Conservation (phyloP, 2,113 vertebrate species). For the Dunckerocampus dactyliophorus region DNA sequence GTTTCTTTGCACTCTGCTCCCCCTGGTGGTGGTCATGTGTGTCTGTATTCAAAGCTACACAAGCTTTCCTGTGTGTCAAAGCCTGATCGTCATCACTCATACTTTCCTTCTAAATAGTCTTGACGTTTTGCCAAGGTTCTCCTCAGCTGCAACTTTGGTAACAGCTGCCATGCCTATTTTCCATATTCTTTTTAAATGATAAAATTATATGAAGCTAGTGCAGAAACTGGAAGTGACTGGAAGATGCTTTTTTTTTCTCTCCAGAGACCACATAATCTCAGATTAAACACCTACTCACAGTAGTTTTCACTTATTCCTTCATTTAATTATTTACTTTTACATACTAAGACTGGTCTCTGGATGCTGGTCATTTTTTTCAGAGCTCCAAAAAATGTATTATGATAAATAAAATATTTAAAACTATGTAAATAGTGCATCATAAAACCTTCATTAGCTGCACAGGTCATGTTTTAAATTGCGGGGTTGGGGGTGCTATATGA, state of each 20-base stretch:
- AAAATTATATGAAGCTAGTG: no score
- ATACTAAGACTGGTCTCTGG: background rate
- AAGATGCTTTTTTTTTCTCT: background rate
- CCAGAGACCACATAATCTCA: background rate
- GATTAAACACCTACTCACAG: background rate
- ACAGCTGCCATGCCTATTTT: background rate
- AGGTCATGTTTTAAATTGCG: no score
- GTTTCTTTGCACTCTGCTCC: background rate
- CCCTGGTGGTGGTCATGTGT: conserved; percentile 10
- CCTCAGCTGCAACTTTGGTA: conserved; percentile 3
- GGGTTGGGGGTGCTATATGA: no score
- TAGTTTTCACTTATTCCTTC: background rate
- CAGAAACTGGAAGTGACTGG: no score
- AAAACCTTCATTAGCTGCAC: no score
- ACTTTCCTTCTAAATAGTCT: background rate
- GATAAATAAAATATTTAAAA: no score
- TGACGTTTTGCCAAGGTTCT: conserved; percentile 3
- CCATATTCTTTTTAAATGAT: no score
- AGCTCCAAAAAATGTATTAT: no score
- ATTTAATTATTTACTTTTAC: background rate
- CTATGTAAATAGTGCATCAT: no score
- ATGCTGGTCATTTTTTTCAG: no score
- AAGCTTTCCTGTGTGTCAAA: background rate
- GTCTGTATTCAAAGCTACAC: background rate
- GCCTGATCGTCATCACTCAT: conserved; percentile 5